Conservation (phyloP, 2,113 vertebrate species). For the Dissostichus mawsoni region DNA sequence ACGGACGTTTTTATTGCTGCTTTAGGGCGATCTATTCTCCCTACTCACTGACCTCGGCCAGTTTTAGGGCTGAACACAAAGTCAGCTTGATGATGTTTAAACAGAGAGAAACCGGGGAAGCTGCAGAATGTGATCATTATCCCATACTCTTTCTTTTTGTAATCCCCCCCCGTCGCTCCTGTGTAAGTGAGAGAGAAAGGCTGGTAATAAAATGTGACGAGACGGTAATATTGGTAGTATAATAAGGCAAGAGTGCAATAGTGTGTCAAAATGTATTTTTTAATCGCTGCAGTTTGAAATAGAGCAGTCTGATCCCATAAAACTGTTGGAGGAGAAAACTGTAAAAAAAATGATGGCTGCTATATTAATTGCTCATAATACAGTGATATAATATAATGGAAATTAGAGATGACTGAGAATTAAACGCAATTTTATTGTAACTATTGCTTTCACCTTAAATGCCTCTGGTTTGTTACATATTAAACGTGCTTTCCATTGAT, state of each 20-base stretch:
- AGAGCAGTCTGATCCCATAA: slow-evolving; percentile 53
- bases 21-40: slow-evolving; percentile 55
- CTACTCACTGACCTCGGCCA: slow-evolving; percentile 55
- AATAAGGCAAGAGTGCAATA: slow-evolving; percentile 51
- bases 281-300: slow-evolving; percentile 57
- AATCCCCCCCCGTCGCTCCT: slow-evolving; percentile 38
- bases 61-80: slow-evolving; percentile 50
- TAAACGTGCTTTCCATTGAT: slow-evolving; percentile 59
- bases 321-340: slow-evolving; percentile 31
- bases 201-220: slow-evolving; percentile 66
- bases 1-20: slow-evolving; percentile 61
- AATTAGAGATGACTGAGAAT: slow-evolving; percentile 63
- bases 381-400: slow-evolving; percentile 50
- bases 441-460: slow-evolving; percentile 64
- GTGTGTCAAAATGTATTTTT: slow-evolving; percentile 67
- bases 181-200: slow-evolving; percentile 39
- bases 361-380: slow-evolving; percentile 65
- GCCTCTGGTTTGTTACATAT: slow-evolving; percentile 47
- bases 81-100: slow-evolving; percentile 69
- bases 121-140: slow-evolving; percentile 63
- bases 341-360: slow-evolving; percentile 36
- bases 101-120: slow-evolving; percentile 38
- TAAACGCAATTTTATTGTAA: slow-evolving; percentile 68
- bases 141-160: slow-evolving; percentile 25
- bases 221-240: slow-evolving; percentile 50